Evolutionary conservation across 2,797 vertebrate species (phyloP), one percentile per base, ranked within the genome.

Genomic region (Coluber constrictor): DNA sequence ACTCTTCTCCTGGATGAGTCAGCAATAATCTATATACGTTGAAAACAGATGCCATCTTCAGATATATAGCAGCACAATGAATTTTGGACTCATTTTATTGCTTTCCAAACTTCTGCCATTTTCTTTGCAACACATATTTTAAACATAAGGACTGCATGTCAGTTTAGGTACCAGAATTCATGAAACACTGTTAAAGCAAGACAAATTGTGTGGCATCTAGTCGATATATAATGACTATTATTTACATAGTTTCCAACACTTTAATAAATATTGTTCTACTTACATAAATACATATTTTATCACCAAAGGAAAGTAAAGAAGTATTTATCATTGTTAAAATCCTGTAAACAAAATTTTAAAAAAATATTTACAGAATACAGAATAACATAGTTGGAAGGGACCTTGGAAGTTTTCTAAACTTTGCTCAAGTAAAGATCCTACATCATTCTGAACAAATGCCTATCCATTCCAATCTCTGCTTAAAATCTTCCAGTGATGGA

Each of bases 271-370:
- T n/a, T 92, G 74, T 94, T 96, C 96, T 95, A 95, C 86, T 88
- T 59, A 90, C 13, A 88, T 56, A 90, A 1, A 55, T 51, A 91
- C 74, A 90, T 94, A 88, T 88, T 88, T 56, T 88, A 32, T 23
- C 79, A 59, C 56, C n/a, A 88, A 88, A 25, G 20, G 23, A 23
- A 59, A 32, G 32, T 13, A 94, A 94, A 29, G 94, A 94, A 95
- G 32, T 86, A 89, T 60, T 43, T 6, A 89, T 87, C 92, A 94
- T 57, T 55, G 93, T 11, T 89, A 94, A 61, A 93, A 25, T 5
- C 3, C 91, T 94, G 70, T 89, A 95, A 93, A 94, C 93, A 96
- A 96, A 95, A 93, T 90, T 95, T 94, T 95, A 93, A 93, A 70
- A 70, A 74, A 18, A 74, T 29, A 29, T 63, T 18, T 70, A 74